A percentile compares a stretch with the other conserved stretches of the same genome.
Evolutionary conservation across 2,797 vertebrate genomes (phyloP).

Genomic region (Pipistrellus kuhlii): DNA sequence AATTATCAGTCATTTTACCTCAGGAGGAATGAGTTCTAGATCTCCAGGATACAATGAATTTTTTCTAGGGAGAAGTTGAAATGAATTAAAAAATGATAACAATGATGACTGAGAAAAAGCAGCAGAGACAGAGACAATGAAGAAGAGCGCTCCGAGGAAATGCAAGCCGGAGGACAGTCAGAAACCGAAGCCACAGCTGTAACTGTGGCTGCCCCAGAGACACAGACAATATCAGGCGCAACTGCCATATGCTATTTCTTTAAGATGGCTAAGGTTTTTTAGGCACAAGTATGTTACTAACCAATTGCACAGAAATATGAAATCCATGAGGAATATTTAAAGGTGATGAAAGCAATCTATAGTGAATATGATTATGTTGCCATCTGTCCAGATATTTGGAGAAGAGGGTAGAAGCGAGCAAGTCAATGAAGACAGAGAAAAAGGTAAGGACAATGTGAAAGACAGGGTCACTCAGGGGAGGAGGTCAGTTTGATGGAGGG

Average conservation of each 20-base stretch:
- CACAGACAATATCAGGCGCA: not conserved
- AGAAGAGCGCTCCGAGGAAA: not conserved
- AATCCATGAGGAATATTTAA: not conserved
- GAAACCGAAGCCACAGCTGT: too few relatives aligned
- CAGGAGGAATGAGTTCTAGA: not conserved
- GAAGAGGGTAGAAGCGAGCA: not conserved
- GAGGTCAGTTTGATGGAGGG: not conserved
- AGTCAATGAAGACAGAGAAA: not conserved
- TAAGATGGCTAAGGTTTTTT: not conserved
- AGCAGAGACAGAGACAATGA: not conserved
- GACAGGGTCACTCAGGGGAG: not conserved
- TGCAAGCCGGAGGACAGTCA: not conserved
- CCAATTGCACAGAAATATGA: not conserved
- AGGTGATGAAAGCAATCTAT: not conserved
- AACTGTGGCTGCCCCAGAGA: not conserved
- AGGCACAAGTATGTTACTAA: not conserved
- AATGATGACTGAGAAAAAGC: not conserved
- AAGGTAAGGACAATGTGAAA: too few relatives aligned
- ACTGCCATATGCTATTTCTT: not conserved
- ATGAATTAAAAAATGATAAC: not conserved
- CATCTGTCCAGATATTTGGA: not conserved
- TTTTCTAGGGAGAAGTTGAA: not conserved
- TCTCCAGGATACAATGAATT: not conserved
- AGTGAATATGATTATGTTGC: not conserved
- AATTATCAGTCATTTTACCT: constrained; percentile 53